Evolutionary conservation across 2,888 invertebrate species (phyloP), one percentile per base, ranked within the genome.

Genomic region (Temnothorax unifasciatus): DNA sequence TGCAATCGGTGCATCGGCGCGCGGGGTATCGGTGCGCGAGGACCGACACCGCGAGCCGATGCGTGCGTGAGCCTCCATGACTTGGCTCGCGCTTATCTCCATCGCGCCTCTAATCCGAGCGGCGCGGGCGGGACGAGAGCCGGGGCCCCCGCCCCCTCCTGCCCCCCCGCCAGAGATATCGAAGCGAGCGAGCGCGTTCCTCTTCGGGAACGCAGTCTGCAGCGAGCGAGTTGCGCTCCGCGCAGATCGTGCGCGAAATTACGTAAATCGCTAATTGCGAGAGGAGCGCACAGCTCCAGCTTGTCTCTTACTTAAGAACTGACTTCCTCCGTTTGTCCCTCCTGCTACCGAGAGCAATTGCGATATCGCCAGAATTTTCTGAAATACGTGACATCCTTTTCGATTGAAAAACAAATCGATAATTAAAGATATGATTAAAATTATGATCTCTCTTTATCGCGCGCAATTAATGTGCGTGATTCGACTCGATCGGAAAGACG

Each of bases 1-100:
- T 92, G 90, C 91, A 86, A 66, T 86, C 84, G 88, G 44, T 29
- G 84, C 88, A 86, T 83, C 86, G 77, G 79, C 52, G 82, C 52
- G 66, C 44, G 44, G 52, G 75, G 25, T 44, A 68, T 76, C 66
- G 38, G 18, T 52, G n/a, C 52, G 15, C 8, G 34, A 18, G n/a
- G 21, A 54, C 64, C 64, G 21, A 44, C 18, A 54, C 41, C 64
- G 13, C 64, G 13, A 44, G n/a, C 25, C 54, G 71, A 79, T 47
- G 71, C 29, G 29, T 34, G 52, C 76, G 41, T 50, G 38, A 76
- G 63, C 21, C 21, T 41, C 52, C 61, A 82, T 52, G 82, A 74
- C 52, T 69, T 82, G 75, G 75, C 76, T 13, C 61, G 41, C 75
- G 82, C 82, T 82, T 82, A 82, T 75, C 82, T 75, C n/a, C 52